These are phyloP conservation scores for Gallinago undulata DNA, from an alignment of 2,113 vertebrate species.

Conservation along the genomic window DNA sequence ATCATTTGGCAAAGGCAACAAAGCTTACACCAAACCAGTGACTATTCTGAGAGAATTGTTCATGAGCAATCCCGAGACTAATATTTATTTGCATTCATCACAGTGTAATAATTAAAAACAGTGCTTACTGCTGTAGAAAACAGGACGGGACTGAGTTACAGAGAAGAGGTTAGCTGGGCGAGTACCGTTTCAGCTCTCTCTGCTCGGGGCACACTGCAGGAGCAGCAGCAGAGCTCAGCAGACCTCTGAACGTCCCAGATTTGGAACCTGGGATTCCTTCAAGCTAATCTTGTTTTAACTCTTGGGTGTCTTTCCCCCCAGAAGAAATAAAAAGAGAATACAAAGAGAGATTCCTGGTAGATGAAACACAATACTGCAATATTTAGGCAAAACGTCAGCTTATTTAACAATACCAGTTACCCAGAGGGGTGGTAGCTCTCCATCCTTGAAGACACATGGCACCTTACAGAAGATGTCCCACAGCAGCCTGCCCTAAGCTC, in stretches of 20 bases:
- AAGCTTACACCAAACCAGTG: background rate
- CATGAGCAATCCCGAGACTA: conserved; percentile 7
- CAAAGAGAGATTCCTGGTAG: background rate
- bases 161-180: background rate
- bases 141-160: background rate
- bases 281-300: background rate
- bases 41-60: background rate
- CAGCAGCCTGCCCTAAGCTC: background rate
- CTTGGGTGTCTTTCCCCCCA: background rate
- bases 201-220: background rate
- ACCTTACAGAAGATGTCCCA: background rate
- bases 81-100: conserved; percentile 26
- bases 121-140: background rate
- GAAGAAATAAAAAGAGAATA: background rate
- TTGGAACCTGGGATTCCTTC: background rate
- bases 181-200: background rate
- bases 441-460: background rate
- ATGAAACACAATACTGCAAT: fast-evolving
- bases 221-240: background rate
- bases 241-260: background rate
- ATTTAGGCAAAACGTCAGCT: background rate
- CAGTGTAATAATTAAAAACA: conserved; percentile 42
- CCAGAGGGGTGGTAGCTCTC: background rate
- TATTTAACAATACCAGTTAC: background rate
- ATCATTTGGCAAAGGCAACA: conserved; percentile 23